Evolutionary conservation across 2,113 vertebrate species (phyloP).

Genomic region (Hydropotes inermis): DNA sequence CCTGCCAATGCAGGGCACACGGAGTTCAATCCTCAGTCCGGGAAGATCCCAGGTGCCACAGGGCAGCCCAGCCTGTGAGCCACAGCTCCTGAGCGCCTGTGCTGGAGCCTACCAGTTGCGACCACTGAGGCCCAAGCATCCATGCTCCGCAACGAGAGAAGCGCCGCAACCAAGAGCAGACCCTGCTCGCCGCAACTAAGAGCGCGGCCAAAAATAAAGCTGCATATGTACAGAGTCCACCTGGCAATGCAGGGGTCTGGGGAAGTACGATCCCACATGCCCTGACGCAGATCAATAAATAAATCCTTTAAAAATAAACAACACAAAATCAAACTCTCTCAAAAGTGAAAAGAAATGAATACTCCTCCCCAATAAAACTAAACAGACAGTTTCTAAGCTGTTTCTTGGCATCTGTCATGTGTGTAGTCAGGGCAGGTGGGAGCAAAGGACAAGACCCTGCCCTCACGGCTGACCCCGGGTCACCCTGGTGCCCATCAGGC

Average conservation of each 20-base stretch:
- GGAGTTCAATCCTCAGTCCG: background rate
- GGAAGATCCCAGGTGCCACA: background rate
- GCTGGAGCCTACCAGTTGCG: background rate
- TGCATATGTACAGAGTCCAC: background rate
- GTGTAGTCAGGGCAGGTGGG: background rate
- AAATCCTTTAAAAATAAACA: background rate
- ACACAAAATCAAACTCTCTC: background rate
- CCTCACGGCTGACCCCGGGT: background rate
- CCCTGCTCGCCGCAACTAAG: rapidly evolving
- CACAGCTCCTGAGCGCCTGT: background rate
- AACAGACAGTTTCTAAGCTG: background rate
- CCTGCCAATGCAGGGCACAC: background rate
- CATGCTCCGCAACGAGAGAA: background rate
- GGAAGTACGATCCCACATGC: background rate
- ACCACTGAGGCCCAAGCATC: background rate
- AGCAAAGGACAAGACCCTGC: background rate
- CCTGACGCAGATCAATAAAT: background rate
- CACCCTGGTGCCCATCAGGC: background rate
- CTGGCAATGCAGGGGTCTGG: background rate
- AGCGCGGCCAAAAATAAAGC: background rate
- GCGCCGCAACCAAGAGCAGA: background rate
- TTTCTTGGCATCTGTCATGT: background rate
- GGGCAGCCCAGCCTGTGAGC: background rate
- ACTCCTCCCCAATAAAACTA: background rate
- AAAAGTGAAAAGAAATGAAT: background rate